Evolutionary conservation across 2,113 vertebrate species (phyloP).

Genomic region (Motacilla alba): DNA sequence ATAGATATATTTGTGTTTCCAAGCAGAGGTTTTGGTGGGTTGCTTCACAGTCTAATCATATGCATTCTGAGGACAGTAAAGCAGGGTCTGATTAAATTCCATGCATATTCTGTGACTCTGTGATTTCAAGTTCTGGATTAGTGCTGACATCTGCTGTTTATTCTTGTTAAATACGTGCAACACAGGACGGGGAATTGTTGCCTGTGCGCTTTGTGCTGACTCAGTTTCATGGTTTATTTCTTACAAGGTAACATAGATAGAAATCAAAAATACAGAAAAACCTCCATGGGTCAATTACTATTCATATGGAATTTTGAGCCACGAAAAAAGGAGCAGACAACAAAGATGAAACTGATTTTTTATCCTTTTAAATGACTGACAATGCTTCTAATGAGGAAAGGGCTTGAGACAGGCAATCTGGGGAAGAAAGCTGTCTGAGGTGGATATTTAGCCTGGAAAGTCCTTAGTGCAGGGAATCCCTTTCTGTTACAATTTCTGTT

Average conservation of each 20-base stretch:
- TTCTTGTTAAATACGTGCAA: not conserved
- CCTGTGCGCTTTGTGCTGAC: not conserved
- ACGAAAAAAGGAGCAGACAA: not conserved
- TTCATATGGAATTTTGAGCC: not conserved
- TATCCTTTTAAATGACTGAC: not conserved
- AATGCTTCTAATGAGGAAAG: not conserved
- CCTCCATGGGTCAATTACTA: not conserved
- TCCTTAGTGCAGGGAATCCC: not conserved
- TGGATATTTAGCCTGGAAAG: not conserved
- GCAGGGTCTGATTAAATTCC: not conserved
- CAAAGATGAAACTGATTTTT: not conserved
- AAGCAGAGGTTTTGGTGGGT: not conserved
- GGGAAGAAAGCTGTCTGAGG: not conserved
- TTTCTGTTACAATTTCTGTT: not conserved
- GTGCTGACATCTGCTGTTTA: conserved; percentile 63
- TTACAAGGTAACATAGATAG: not conserved
- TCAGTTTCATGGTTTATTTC: not conserved
- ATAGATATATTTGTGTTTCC: not conserved
- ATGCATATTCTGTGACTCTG: not conserved
- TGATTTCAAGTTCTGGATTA: conserved; percentile 25
- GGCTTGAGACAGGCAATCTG: not conserved
- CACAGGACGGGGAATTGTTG: not conserved
- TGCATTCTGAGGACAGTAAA: not conserved
- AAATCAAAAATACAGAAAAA: not conserved
- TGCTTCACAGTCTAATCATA: not conserved